Evolutionary conservation across 2,888 invertebrate genomes (phyloP), one percentile per base, ranked within the genome.

Genomic region (Orchesellides sinensis): DNA sequence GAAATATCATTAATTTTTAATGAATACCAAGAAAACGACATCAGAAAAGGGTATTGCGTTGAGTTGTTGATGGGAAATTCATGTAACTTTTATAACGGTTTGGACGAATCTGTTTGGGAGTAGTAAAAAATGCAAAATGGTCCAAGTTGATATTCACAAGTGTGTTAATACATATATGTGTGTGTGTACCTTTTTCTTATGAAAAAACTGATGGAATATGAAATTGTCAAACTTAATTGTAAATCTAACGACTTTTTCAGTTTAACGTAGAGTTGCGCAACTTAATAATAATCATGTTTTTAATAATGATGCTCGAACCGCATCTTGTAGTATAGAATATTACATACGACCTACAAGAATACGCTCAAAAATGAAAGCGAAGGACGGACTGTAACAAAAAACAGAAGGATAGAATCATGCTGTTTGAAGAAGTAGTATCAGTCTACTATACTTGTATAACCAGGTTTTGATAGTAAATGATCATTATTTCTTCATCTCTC

Each of bases 1-100:
- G 40, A 72, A 72, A 80, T 72, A 47, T 80, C 80, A 80, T 73
- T 73, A 74, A 77, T 49, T 80, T 80, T 80, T 72, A 80, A 78
- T 78, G 78, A 78, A 69, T 70, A 70, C 78, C 63, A 78, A 63
- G 47, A 69, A 68, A 47, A 65, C 25, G 29, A 45, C 10, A 45
- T 56, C n/a, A 63, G 12, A 10, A 25, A 21, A 66, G n/a, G 47
- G 27, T 40, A 19, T n/a, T 59, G 27, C 25, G 21, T 29, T 27
- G 27, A 32, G 8, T 61, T 17, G 52, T 12, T 65, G 65, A 66
- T 66, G 66, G 29, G 27, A 66, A 66, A 47, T 17, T 63, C 45
- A 45, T 63, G 63, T 40, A 66, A 66, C 49, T 66, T 66, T 66
- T 10, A 40, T 10, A 47, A 23, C 40, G 40, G 40, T 14, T 1